These are phyloP conservation scores for Triplophysa dalaica DNA, from an alignment of 2,113 vertebrate species.

Conservation along the genomic window DNA sequence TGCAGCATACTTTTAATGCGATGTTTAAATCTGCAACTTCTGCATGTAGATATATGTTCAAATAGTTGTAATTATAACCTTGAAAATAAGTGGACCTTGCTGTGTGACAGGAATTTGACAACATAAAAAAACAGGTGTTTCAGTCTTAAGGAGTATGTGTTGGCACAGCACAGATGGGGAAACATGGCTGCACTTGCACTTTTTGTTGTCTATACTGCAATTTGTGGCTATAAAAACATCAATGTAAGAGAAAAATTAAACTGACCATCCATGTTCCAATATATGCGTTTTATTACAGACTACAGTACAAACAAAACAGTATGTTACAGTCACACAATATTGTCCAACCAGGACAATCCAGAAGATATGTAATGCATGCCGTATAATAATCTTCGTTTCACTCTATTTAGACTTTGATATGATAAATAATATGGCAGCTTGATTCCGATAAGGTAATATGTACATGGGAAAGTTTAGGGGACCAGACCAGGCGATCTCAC, in stretches of 20 bases:
- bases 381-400: background rate
- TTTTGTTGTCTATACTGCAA: constrained; percentile 10
- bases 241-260: constrained; percentile 12
- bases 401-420: background rate
- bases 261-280: background rate
- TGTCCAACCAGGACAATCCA: too few relatives aligned
- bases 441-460: background rate
- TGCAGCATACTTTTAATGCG: background rate
- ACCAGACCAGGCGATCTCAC: constrained; percentile 62
- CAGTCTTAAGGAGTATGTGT: background rate
- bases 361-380: too few relatives aligned
- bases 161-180: constrained; percentile 3
- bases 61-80: constrained; percentile 60
- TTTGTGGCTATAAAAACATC: background rate
- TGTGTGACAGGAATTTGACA: constrained; percentile 61
- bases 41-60: constrained; percentile 55
- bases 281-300: background rate
- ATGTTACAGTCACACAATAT: too few relatives aligned
- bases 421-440: background rate
- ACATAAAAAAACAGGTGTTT: constrained; percentile 47
- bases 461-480: background rate
- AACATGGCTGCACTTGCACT: constrained; percentile 57
- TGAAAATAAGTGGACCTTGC: constrained; percentile 39
- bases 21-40: background rate
- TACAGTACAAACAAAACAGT: too few relatives aligned